phyloP scores from a whole-genome alignment of 2,797 vertebrate species.

The Hybognathus amarus region DNA sequence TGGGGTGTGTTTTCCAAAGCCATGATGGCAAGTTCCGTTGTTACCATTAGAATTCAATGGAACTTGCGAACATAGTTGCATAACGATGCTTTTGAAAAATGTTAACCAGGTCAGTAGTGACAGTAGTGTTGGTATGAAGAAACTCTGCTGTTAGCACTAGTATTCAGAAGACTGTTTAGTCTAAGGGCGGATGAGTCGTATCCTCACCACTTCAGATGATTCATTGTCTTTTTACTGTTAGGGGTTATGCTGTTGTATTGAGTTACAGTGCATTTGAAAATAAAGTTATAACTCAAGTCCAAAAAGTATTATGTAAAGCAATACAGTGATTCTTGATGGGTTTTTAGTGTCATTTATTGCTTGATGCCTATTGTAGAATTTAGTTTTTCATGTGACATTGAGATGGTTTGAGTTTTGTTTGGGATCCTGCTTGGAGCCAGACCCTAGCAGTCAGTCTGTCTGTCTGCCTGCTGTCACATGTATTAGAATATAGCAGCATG shows the following conservation, averaged over 20 bases:
- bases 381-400: conserved; percentile 19
- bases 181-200: not conserved
- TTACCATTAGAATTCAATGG: not conserved
- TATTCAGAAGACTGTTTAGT: conserved; percentile 18
- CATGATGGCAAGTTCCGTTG: not conserved
- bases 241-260: not conserved
- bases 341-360: not conserved
- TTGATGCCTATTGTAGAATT: not conserved
- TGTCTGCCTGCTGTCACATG: conserved; percentile 22
- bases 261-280: not conserved
- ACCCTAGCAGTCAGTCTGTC: conserved; percentile 15
- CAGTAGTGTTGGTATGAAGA: not conserved
- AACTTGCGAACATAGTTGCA: not conserved
- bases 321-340: not conserved
- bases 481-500: conserved; percentile 26
- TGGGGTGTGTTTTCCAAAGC: not conserved
- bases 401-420: conserved; percentile 18
- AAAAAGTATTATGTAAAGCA: not conserved
- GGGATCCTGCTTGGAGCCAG: conserved; percentile 15
- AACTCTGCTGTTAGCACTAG: not conserved
- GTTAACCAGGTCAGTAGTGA: not conserved
- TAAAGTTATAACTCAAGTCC: not conserved
- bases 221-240: not conserved
- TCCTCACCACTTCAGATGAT: conserved; percentile 20
- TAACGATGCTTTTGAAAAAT: not conserved